Base-by-base conservation (phyloP, 2,113 vertebrate genomes). In the Carlito syrichta region DNA sequence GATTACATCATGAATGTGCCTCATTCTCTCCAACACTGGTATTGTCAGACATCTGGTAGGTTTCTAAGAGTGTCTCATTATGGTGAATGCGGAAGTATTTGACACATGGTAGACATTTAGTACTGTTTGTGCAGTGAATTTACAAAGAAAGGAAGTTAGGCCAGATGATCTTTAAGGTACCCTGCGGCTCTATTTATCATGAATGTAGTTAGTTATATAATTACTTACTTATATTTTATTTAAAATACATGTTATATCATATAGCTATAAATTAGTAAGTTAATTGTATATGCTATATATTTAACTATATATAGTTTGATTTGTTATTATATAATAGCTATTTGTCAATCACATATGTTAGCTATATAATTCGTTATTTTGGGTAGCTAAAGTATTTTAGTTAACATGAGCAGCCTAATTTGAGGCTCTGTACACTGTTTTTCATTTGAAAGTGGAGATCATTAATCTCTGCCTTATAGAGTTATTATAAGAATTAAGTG, bases 1-100 rank as follows among this genome's bases (percentile, higher is more conserved):
- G 1, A 4, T 14, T 38, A 23, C 14, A 35, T 16, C 11, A 23
- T 48, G 73, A 66, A 4, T 22, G 4, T 76, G 83, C 9, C 16
- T 40, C 16, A 23, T 32, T 16, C 25, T 30, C 14, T 25, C 52
- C 0, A 19, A 17, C 12, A 83, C 5, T 45, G 63, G 1, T 23
- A 14, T 6, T 48, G 9, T 35, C 40, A 14, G 5, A n/a, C 6
- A 30, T 11, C 35, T 1, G 27, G n/a, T 1, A 8, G 54, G 22
- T 54, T 50, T 77, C 16, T 38, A 14, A 27, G 32, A 27, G 14
- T 27, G 3, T 45, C 58, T 76, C 25, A 1, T 6, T 12, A 13
- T 35, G 13, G 30, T 22, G 1, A 1, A 6, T 11, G n/a, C 25
- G 43, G 52, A 56, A 56, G 9, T 43, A 27, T 5, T 14, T 43